These are phyloP conservation scores for Drosophila pectinifera DNA, from an alignment of 1,140 invertebrate genomes.

Conservation along the genomic window DNA sequence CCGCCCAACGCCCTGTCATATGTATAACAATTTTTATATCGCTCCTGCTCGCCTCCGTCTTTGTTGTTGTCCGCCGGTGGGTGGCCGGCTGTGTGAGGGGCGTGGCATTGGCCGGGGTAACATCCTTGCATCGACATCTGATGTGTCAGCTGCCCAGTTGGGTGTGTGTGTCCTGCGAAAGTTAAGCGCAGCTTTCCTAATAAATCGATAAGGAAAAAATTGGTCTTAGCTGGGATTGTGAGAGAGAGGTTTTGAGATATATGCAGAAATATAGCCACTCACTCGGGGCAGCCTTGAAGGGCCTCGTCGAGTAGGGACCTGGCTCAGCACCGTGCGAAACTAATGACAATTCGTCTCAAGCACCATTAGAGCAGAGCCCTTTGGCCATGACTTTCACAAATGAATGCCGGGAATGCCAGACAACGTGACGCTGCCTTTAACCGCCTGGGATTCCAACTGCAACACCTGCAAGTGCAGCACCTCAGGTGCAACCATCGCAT, in stretches of 20 bases:
- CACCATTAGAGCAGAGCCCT: slow-evolving; percentile 65
- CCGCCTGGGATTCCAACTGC: slow-evolving; percentile 23
- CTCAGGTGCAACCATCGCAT: slow-evolving; percentile 34
- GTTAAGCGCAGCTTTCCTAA: slow-evolving; percentile 69
- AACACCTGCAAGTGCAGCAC: slow-evolving; percentile 60
- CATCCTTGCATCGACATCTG: slow-evolving; percentile 70
- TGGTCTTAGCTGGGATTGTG: slow-evolving; percentile 17
- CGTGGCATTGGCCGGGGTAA: slow-evolving; percentile 54
- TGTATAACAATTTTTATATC: slow-evolving; percentile 75
- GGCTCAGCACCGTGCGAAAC: slow-evolving; percentile 62
- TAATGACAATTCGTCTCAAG: slow-evolving; percentile 74
- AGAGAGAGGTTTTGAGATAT: not conserved
- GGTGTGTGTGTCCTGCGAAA: slow-evolving; percentile 55
- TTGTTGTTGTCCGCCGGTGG: slow-evolving; percentile 39
- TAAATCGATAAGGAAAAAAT: slow-evolving; percentile 69
- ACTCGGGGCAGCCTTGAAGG: slow-evolving; percentile 9
- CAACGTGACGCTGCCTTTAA: slow-evolving; percentile 67
- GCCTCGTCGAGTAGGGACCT: slow-evolving; percentile 42
- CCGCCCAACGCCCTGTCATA: slow-evolving; percentile 54
- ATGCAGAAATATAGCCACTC: slow-evolving; percentile 21
- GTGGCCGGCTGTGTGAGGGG: slow-evolving; percentile 41
- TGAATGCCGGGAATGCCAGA: slow-evolving; percentile 45
- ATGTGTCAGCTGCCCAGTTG: slow-evolving; percentile 68
- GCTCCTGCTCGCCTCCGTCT: slow-evolving; percentile 48
- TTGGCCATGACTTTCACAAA: slow-evolving; percentile 70